Evolutionary conservation across 2,888 invertebrate genomes (phyloP).

Genomic region (Meganola albula): DNA sequence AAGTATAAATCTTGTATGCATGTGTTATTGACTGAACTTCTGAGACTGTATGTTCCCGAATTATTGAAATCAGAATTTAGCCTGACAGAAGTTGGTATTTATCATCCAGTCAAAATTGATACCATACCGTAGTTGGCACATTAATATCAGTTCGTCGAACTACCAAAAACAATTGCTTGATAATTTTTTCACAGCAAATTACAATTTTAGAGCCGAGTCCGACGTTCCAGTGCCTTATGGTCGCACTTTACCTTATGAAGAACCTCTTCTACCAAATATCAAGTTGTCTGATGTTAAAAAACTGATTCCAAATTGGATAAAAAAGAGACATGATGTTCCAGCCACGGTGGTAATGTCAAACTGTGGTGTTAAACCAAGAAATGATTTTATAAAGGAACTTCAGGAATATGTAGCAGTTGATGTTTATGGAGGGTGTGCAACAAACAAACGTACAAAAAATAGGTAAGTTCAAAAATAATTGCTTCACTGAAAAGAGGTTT

Average conservation of each 20-base stretch:
- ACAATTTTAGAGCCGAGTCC: constrained; percentile 74
- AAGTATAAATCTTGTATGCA: too few relatives aligned
- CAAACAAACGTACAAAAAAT: constrained; percentile 23
- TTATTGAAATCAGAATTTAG: too few relatives aligned
- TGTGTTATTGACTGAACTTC: too few relatives aligned
- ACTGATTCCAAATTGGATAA: constrained; percentile 54
- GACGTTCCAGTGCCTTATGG: constrained; percentile 83
- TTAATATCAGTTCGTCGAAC: too few relatives aligned
- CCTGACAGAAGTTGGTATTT: too few relatives aligned
- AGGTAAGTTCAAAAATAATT: constrained; percentile 15
- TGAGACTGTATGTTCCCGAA: too few relatives aligned
- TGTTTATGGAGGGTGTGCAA: constrained; percentile 76
- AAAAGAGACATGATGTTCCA: constrained; percentile 61
- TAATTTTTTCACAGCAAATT: too few relatives aligned
- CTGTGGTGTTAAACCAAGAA: constrained; percentile 68
- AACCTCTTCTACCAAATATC: constrained; percentile 18
- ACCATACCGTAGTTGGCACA: too few relatives aligned
- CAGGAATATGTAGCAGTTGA: constrained; percentile 78
- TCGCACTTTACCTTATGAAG: constrained; percentile 58
- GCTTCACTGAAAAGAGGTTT: too few relatives aligned
- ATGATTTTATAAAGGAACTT: constrained; percentile 74
- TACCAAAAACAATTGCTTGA: too few relatives aligned
- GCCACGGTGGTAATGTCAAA: constrained; percentile 79
- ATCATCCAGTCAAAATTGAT: too few relatives aligned
- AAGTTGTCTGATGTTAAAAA: constrained; percentile 19